Evolutionary conservation across 2,797 vertebrate genomes (phyloP), one percentile per base, ranked within the genome.

Genomic region (Crocodylus rhombifer): DNA sequence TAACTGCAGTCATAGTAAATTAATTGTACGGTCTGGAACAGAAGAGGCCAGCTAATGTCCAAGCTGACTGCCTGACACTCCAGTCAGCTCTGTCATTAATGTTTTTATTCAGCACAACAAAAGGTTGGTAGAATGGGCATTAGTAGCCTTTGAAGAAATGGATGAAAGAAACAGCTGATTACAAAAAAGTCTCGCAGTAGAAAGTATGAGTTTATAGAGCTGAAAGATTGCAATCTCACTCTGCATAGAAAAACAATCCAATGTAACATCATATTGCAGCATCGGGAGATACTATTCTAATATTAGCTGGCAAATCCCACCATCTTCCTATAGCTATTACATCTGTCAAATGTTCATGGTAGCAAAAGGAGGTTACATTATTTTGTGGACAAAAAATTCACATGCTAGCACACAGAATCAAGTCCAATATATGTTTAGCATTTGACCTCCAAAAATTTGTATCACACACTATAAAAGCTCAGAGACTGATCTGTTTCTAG

Each of bases 1-100:
- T 93, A 91, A 93, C 89, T 91, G 61, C 78, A 96, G 81, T 95
- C 85, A 91, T 36, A 94, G 75, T 79, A 80, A 89, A 95, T 92
- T 88, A 95, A 95, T 90, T 78, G 85, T 36, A 74, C 5, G 67
- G 26, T 78, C 12, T 89, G 21, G 23, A 95, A 95, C 87, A 83
- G 55, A 79, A 93, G 89, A 84, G 61, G 92, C 83, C 84, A 62
- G 15, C 62, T 94, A 81, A 92, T 62, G 16, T 85, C 85, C 86
- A 83, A 85, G 79, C 51, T 81, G 51, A 78, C 51, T 93, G 67
- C 65, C 90, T 91, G 80, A 91, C 74, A 42, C 69, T 89, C 67
- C 83, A 89, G 80, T 91, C 84, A 83, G n/a, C 7, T 76, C 58
- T 87, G 82, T 58, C 88, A 91, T 88, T 95, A 92, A 82, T 92